Base-by-base conservation (phyloP, 2,888 invertebrate genomes). In the Leucania comma region DNA sequence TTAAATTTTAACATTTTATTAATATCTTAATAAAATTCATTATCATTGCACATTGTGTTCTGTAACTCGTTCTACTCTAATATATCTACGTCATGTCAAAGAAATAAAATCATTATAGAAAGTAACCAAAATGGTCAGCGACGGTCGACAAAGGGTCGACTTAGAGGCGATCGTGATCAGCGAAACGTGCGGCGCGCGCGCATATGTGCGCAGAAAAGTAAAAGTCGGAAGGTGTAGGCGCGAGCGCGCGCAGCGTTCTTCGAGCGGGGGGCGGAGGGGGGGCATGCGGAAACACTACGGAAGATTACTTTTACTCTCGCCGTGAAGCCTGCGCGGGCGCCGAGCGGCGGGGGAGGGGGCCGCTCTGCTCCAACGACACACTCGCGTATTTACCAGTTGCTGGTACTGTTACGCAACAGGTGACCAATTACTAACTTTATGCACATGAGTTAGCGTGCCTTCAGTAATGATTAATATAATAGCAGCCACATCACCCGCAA, bases 281-380 rank as follows among this genome's bases (percentile, higher is more conserved):
- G 81, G 70, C 76, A 91, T 86, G 89, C 93, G 94, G 93, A 93
- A 94, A 89, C 87, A 78, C 82, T 85, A 82, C 92, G 92, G 92
- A 93, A 93, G 92, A 93, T 89, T 90, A 94, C 94, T 94, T 93
- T 94, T 94, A 94, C 94, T 94, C 93, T 94, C 92, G 84, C 87
- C 62, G 75, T 68, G 78, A 75, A 79, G 85, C 78, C 82, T 84
- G 85, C 85, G 84, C 84, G 57, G 57, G 57, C 35, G 8, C 12
- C 32, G 22, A 35, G 26, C 4, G 22, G 5, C 22, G 5, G 57
- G 35, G 22, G 57, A 0, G 6, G 35, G 35, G 32, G 22, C 35
- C 50, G 14, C 57, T n/a, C 12, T 58, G 32, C 38, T 58, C 35
- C 51, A 50, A 26, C 64, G 63, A 64, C 60, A 64, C 66, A 77